Conservation (phyloP, 2,113 vertebrate genomes). For the Atrichornis clamosus region DNA sequence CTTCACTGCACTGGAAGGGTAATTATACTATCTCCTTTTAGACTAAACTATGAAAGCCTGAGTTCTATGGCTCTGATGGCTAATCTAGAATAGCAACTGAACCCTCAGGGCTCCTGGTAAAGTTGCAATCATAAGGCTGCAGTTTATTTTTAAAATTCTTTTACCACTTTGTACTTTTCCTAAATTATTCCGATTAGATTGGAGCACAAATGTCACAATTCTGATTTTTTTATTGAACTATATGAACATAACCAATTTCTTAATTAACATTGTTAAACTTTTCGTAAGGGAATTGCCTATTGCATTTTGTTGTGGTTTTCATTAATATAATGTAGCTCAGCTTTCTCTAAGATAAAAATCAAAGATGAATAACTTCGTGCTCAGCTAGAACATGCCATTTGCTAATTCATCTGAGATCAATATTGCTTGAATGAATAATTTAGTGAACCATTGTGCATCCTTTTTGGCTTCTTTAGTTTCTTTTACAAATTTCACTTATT, state of each 20-base stretch:
- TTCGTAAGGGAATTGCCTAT: conserved; percentile 34
- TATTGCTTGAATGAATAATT: conserved; percentile 67
- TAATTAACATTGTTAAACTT: conserved; percentile 37
- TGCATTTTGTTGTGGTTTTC: conserved; percentile 28
- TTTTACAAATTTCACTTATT: background rate
- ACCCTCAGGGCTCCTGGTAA: background rate
- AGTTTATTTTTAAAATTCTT: background rate
- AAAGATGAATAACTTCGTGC: conserved; percentile 37
- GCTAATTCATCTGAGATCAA: conserved; percentile 64
- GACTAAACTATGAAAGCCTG: background rate
- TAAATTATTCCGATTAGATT: background rate
- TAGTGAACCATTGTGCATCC: conserved; percentile 13
- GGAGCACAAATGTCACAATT: background rate
- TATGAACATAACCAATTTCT: background rate
- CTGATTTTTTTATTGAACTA: background rate
- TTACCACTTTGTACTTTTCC: background rate
- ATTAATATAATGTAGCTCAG: conserved; percentile 24
- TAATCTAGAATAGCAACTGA: background rate
- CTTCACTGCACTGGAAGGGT: background rate
- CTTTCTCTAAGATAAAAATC: conserved; percentile 56
- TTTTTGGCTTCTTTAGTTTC: conserved; percentile 24
- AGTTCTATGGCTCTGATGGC: background rate
- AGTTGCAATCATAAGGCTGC: background rate
- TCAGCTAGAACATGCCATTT: conserved; percentile 27
- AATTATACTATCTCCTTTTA: background rate